phyloP scores from a whole-genome alignment of 2,113 vertebrate genomes.

The Heterocephalus glaber region DNA sequence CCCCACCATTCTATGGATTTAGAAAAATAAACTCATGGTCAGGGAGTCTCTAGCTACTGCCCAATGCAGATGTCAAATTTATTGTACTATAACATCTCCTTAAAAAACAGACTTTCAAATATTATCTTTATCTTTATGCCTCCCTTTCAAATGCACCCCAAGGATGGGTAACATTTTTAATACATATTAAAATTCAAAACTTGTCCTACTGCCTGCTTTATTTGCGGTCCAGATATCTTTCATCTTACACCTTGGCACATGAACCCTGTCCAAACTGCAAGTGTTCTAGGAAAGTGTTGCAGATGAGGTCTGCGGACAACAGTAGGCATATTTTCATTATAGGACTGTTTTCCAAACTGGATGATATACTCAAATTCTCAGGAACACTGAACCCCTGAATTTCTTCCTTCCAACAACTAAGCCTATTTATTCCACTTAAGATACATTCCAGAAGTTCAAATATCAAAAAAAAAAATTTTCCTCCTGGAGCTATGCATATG shows the following conservation, averaged over 20 bases:
- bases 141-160: slow-evolving; percentile 15
- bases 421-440: slow-evolving; percentile 44
- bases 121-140: background rate
- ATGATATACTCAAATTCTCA: slow-evolving; percentile 53
- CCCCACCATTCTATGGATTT: background rate
- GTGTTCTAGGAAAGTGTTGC: background rate
- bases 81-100: background rate
- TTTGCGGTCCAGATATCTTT: slow-evolving; percentile 51
- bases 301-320: slow-evolving; percentile 53
- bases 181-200: slow-evolving; percentile 64
- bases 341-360: slow-evolving; percentile 49
- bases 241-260: slow-evolving; percentile 6
- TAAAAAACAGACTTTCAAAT: background rate
- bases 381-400: slow-evolving; percentile 4
- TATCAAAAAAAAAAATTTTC: slow-evolving; percentile 22
- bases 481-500: slow-evolving; percentile 30
- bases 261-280: slow-evolving; percentile 15
- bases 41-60: background rate
- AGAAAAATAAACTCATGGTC: background rate
- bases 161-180: slow-evolving; percentile 27
- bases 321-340: slow-evolving; percentile 3
- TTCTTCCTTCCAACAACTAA: background rate
- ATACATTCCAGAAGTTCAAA: slow-evolving; percentile 42
- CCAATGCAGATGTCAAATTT: background rate
- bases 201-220: slow-evolving; percentile 26